Evolutionary conservation across 2,113 vertebrate genomes (phyloP), one percentile per base, ranked within the genome.

Genomic region (Mus spicilegus): DNA sequence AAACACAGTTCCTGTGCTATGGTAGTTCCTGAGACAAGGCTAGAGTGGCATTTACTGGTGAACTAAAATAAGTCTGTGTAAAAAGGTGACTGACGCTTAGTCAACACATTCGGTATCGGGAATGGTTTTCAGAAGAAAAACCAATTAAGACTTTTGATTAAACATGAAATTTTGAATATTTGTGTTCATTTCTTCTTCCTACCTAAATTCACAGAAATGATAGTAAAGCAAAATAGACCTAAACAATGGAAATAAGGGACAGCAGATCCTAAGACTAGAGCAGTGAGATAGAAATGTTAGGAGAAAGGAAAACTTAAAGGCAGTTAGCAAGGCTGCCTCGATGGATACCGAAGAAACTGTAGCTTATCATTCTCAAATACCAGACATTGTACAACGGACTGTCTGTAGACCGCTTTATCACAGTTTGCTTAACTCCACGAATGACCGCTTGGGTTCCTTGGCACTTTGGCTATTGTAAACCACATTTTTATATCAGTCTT

Each of bases 21-120:
- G 54, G 58, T 81, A 58, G 30, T 82, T 96, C 87, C 91, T 30
- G 73, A 94, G 67, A 80, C 3, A 73, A 70, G 36, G 39, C 51
- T 75, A 78, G 7, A 91, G 54, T 95, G 78, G 61, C 73, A 89
- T 95, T 91, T 93, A 56, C 67, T 93, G 87, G 39, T 89, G 85
- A 95, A 84, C 63, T 73, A 87, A 91, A 82, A 69, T 86, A n/a
- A 39, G 8, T 58, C 17, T 56, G 22, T 69, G 49, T 61, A 67
- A 65, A 95, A 92, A 72, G 7, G 3, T 86, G 82, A 51, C 26
- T n/a, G 72, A 42, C 65, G 63, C 7, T 80, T 87, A 42, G 49
- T 87, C 63, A 42, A 8, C 54, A 16, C n/a, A 82, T 63, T 95
- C 96, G 95, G 36, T 95, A 39, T 87, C n/a, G 46, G 30, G 22